These are phyloP conservation scores for Hepsetus odoe DNA, from an alignment of 2,113 vertebrate genomes.

Conservation along the genomic window DNA sequence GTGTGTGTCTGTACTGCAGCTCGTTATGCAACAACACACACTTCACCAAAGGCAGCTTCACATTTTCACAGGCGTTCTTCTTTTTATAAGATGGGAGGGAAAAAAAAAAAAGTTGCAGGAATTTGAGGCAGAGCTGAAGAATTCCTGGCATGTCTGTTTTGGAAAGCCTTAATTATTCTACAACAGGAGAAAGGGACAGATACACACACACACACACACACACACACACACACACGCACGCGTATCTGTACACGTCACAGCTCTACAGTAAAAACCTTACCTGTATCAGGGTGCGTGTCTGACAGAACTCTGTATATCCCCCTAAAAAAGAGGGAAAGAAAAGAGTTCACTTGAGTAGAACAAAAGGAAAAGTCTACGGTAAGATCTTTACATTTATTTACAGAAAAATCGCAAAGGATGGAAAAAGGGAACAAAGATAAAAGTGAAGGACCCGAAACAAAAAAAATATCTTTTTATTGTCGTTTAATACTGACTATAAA, in stretches of 20 bases:
- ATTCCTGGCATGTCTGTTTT: conserved; percentile 55
- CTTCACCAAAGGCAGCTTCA: neutral
- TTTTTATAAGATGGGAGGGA: conserved; percentile 32
- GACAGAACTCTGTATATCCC: no score
- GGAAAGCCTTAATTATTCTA: conserved; percentile 68
- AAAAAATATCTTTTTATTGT: neutral
- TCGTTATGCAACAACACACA: no score
- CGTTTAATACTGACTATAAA: neutral
- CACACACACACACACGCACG: conserved; percentile 37
- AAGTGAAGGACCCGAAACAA: neutral
- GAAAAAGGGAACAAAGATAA: neutral
- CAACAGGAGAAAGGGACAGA: conserved; percentile 56
- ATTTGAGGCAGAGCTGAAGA: conserved; percentile 46
- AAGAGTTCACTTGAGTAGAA: no score
- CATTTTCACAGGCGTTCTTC: conserved; percentile 1
- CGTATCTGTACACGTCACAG: no score
- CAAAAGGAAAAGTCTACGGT: no score
- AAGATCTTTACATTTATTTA: no score
- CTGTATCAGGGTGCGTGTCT: no score
- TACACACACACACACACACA: conserved; percentile 43
- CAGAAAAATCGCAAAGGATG: no score
- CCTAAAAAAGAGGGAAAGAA: no score
- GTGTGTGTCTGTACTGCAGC: no score
- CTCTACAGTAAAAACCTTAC: no score
- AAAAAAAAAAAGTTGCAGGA: conserved; percentile 42